Conservation (phyloP, 2,888 invertebrate species). For the Nomada fucata region DNA sequence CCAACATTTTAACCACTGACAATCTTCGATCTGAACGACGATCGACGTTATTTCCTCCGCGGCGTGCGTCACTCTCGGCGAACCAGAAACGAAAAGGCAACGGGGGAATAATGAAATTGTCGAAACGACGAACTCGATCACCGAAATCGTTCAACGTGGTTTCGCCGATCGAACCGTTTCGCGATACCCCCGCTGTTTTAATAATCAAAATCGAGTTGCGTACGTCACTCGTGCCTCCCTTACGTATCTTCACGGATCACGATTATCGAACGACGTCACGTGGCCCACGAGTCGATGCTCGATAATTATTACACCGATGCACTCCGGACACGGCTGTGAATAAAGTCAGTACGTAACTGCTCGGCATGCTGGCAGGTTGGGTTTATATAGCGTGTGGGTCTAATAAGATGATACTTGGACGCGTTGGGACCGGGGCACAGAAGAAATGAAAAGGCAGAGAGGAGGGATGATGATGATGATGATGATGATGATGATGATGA, state of each 20-base stretch:
- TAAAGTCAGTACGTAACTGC: conserved; percentile 81
- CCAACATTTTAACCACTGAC: too few species aligned
- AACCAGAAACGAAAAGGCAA: background rate
- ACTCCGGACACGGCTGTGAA: conserved; percentile 74
- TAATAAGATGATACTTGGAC: conserved; percentile 83
- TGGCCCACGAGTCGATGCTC: conserved; percentile 7
- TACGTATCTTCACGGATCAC: conserved; percentile 42
- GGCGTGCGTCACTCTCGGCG: too few species aligned
- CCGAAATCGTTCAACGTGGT: background rate
- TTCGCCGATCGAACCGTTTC: conserved; percentile 1
- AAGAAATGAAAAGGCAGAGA: conserved; percentile 43
- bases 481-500: conserved; percentile 54
- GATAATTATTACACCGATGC: conserved; percentile 47
- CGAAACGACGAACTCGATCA: background rate
- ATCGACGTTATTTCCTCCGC: too few species aligned
- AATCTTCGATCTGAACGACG: too few species aligned
- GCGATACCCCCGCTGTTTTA: conserved; percentile 19
- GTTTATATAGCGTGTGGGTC: conserved; percentile 83
- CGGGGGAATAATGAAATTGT: background rate
- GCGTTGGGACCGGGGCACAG: conserved; percentile 65
- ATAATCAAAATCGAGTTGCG: too few species aligned
- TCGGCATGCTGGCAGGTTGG: conserved; percentile 79
- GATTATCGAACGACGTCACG: conserved; percentile 36
- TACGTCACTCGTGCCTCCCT: conserved; percentile 10
- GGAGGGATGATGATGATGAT: conserved; percentile 54